phyloP scores from a whole-genome alignment of 2,797 vertebrate genomes.

The Scleropages formosus region DNA sequence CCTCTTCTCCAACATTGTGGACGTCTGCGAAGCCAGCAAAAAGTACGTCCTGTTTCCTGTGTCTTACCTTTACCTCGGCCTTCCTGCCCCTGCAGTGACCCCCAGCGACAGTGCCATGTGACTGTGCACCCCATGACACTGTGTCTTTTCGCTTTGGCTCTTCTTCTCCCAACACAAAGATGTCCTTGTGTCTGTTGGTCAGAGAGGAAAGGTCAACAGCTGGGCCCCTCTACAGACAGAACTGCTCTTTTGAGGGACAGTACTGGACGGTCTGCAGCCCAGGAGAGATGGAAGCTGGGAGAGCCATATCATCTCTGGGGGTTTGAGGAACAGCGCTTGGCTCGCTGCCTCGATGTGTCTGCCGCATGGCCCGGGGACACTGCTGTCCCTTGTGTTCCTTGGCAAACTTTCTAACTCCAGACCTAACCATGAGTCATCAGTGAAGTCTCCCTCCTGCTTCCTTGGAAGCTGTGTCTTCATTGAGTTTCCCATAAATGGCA shows the following conservation, averaged over 20 bases:
- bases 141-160: no score
- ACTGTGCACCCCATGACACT: no score
- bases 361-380: not conserved
- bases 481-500: not conserved
- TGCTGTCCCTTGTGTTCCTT: not conserved
- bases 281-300: not conserved
- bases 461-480: not conserved
- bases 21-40: conserved; percentile 90
- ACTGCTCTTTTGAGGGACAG: not conserved
- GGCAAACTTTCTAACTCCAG: no score
- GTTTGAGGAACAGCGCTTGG: no score
- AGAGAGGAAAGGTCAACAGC: not conserved
- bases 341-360: not conserved
- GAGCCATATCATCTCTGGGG: no score
- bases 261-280: no score
- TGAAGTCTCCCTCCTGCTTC: no score
- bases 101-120: no score
- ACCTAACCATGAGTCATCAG: no score
- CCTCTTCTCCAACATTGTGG: conserved; percentile 94
- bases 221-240: no score
- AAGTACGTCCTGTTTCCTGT: conserved; percentile 70
- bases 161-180: not conserved
- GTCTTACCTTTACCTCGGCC: not conserved
- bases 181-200: conserved; percentile 9
- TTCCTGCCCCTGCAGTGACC: no score